Evolutionary conservation across 2,797 vertebrate species (phyloP).

Genomic region (Nothura maculosa): DNA sequence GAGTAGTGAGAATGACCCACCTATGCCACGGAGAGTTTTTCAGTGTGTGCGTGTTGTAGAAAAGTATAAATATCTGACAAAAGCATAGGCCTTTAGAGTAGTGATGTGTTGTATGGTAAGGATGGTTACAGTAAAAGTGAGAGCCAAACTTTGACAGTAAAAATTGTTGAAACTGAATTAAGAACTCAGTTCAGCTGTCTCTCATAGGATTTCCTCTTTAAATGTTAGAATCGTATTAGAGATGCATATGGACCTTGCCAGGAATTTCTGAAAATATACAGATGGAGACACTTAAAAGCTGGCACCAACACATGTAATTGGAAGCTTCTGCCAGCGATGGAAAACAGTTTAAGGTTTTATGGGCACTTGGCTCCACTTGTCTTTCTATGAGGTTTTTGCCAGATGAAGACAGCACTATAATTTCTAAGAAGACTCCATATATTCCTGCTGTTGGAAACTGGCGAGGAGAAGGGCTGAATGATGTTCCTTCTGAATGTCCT

Average conservation of each 20-base stretch:
- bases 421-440: background rate
- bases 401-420: background rate
- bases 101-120: background rate
- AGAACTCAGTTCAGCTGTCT: background rate
- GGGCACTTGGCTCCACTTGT: rapidly evolving
- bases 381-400: background rate
- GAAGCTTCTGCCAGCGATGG: background rate
- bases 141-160: background rate
- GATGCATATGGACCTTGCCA: background rate
- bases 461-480: background rate
- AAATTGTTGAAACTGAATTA: background rate
- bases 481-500: rapidly evolving
- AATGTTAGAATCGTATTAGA: background rate
- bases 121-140: background rate
- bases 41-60: background rate
- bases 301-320: background rate
- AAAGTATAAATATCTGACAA: background rate
- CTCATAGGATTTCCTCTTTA: background rate
- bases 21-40: background rate
- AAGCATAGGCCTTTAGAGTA: background rate
- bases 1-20: background rate
- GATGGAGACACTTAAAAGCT: background rate
- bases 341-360: background rate
- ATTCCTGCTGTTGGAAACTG: background rate
- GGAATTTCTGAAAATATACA: background rate